Percentiles rank a stretch among this genome's conserved stretches.
These are phyloP conservation scores for Psococerastis gibbosa DNA, from an alignment of 2,888 invertebrate species.

Conservation along the genomic window DNA sequence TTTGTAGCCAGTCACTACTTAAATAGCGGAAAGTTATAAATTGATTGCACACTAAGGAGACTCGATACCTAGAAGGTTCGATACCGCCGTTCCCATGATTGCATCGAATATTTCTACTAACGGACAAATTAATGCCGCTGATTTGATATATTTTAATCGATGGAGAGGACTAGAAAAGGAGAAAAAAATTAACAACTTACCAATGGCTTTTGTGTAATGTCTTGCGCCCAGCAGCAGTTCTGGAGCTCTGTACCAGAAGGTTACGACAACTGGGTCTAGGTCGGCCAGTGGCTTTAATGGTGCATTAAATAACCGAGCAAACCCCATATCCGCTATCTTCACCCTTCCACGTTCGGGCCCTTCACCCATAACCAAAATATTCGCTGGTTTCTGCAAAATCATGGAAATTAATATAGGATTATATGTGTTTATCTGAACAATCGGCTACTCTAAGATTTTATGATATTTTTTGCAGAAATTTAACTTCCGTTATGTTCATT, in stretches of 20 bases:
- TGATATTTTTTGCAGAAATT: constrained; percentile 9
- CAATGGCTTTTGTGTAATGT: constrained; percentile 95
- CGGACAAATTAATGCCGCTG: no score
- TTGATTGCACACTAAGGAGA: neutral
- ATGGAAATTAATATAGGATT: constrained; percentile 12
- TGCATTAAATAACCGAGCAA: constrained; percentile 92
- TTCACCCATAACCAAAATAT: constrained; percentile 98
- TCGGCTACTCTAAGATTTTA: no score
- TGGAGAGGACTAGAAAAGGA: constrained; percentile 1
- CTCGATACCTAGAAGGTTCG: constrained; percentile 6
- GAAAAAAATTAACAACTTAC: constrained; percentile 28
- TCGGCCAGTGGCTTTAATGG: constrained; percentile 95
- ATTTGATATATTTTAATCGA: no score
- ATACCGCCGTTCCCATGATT: no score
- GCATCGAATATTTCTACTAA: no score
- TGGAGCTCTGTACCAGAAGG: constrained; percentile 98
- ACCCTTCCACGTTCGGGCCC: constrained; percentile 91
- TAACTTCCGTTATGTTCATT: neutral
- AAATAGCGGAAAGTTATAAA: no score
- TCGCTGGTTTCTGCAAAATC: constrained; percentile 73
- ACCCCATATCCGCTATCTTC: constrained; percentile 99
- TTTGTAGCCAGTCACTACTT: no score
- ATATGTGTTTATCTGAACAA: constrained; percentile 6
- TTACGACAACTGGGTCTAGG: constrained; percentile 97
- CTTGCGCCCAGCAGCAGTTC: constrained; percentile 85